phyloP scores from a whole-genome alignment of 2,113 vertebrate genomes.

The Smithornis capensis region DNA sequence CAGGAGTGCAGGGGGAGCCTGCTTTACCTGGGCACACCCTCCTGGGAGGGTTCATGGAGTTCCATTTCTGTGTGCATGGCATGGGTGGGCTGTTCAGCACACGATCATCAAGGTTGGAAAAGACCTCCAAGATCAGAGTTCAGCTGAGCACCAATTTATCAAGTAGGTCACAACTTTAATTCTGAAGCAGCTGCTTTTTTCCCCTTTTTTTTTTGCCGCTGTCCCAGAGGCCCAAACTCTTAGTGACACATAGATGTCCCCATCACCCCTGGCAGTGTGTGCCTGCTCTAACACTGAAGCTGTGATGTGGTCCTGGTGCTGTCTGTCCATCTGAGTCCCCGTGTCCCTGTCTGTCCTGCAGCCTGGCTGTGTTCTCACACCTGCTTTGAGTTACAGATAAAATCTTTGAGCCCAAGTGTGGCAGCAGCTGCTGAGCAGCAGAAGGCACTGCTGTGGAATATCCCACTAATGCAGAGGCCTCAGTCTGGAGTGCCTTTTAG shows the following conservation, averaged over 20 bases:
- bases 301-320: neutral
- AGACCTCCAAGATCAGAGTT: neutral
- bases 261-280: accelerated
- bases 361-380: neutral
- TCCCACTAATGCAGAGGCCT: neutral
- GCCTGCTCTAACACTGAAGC: accelerated
- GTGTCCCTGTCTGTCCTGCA: neutral
- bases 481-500: neutral
- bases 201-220: accelerated
- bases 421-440: neutral
- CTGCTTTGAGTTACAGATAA: neutral
- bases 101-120: accelerated
- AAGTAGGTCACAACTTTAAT: accelerated
- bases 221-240: neutral
- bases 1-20: neutral
- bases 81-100: neutral
- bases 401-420: accelerated
- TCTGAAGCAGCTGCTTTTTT: neutral
- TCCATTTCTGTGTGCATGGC: accelerated
- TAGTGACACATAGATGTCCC: neutral
- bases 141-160: accelerated
- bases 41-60: neutral
- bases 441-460: neutral
- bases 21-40: neutral
- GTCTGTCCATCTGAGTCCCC: neutral